phyloP scores from a whole-genome alignment of 2,888 invertebrate species.

The Sesia bembeciformis region DNA sequence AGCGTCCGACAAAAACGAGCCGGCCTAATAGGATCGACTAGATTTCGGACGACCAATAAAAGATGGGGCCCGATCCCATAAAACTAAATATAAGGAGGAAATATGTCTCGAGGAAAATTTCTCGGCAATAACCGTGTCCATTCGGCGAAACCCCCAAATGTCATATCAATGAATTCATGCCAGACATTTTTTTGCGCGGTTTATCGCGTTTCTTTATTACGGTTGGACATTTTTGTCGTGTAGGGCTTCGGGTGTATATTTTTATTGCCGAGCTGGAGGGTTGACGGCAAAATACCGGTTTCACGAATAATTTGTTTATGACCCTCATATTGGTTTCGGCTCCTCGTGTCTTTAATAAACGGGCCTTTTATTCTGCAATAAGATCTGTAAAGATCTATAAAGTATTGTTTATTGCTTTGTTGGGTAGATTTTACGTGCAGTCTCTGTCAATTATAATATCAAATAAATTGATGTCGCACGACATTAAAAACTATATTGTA shows the following conservation, averaged over 20 bases:
- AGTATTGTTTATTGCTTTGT: background rate
- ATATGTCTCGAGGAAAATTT: conserved; percentile 28
- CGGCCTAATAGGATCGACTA: conserved; percentile 60
- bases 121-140: conserved; percentile 55
- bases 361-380: conserved; percentile 19
- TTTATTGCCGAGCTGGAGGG: conserved; percentile 48
- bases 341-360: conserved; percentile 28
- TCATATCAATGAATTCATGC: conserved; percentile 74
- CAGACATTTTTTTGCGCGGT: conserved; percentile 62
- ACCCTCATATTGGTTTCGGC: conserved; percentile 54
- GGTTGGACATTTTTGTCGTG: conserved; percentile 55
- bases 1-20: conserved; percentile 31
- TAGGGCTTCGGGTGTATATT: conserved; percentile 22
- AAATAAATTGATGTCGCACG: too few species aligned
- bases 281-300: conserved; percentile 35
- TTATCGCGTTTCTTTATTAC: conserved; percentile 71
- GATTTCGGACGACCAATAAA: conserved; percentile 65
- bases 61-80: conserved; percentile 60
- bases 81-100: conserved; percentile 53
- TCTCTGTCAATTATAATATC: too few species aligned
- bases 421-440: background rate
- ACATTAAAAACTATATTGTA: too few species aligned
- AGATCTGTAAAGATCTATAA: conserved; percentile 3
- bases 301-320: conserved; percentile 67
- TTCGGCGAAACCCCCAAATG: conserved; percentile 61